Conservation (phyloP, 2,797 vertebrate genomes). For the Halcyon badia region DNA sequence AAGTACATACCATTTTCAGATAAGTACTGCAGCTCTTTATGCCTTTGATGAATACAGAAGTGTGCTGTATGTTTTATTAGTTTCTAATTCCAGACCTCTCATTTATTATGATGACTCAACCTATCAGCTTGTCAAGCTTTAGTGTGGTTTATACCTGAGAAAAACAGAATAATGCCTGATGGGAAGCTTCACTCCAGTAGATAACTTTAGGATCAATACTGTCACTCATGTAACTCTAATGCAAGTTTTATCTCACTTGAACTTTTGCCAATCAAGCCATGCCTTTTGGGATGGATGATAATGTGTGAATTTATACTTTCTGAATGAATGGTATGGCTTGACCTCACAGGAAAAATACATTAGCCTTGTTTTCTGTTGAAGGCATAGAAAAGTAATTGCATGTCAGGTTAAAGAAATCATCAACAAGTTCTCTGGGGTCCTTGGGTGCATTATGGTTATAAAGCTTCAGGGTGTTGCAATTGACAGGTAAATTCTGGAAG, state of each 20-base stretch:
- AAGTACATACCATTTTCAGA: neutral
- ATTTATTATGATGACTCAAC: neutral
- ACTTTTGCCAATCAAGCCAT: neutral
- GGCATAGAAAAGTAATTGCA: neutral
- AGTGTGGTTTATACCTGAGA: neutral
- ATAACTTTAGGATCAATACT: neutral
- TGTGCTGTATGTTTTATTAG: neutral
- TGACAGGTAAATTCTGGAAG: too few species aligned
- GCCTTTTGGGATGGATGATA: neutral
- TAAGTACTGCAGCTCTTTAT: neutral
- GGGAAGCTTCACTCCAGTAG: neutral
- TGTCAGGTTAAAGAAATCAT: neutral
- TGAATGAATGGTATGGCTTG: neutral
- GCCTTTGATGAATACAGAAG: neutral
- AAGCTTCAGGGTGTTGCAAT: too few species aligned
- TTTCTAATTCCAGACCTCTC: neutral
- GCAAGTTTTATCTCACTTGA: neutral
- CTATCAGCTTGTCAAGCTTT: neutral
- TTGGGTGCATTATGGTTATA: too few species aligned
- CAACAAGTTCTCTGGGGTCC: too few species aligned
- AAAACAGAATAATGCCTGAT: neutral
- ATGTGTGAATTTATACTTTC: neutral
- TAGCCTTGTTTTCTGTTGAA: neutral
- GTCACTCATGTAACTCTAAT: neutral
- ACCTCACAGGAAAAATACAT: neutral